These are phyloP conservation scores for Philopedon plagiatum DNA, from an alignment of 2,888 invertebrate genomes.

Conservation along the genomic window DNA sequence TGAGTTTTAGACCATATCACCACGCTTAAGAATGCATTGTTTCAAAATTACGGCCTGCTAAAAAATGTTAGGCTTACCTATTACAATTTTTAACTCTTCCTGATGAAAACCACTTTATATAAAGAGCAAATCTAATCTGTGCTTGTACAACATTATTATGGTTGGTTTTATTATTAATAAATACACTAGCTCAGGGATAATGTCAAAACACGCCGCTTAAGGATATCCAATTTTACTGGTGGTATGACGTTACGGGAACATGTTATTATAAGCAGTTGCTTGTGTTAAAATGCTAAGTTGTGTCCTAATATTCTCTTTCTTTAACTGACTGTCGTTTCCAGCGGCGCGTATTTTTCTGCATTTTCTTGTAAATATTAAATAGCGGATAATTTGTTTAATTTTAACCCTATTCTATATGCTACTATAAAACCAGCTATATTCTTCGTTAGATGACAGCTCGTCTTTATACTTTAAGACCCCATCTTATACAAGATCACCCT, in stretches of 20 bases:
- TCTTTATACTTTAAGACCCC: no score
- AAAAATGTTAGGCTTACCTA: no score
- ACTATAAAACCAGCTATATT: no score
- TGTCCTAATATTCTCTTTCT: background rate
- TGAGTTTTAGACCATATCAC: no score
- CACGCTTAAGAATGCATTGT: no score
- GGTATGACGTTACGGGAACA: background rate
- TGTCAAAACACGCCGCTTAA: constrained; percentile 10
- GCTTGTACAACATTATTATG: background rate
- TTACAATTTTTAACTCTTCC: background rate
- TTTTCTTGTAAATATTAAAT: no score
- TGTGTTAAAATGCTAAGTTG: constrained; percentile 19
- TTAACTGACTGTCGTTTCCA: background rate
- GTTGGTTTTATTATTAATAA: constrained; percentile 3
- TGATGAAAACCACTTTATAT: background rate
- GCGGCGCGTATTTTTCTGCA: background rate
- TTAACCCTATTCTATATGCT: background rate
- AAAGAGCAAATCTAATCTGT: background rate
- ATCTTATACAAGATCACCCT: no score
- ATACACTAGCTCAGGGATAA: constrained; percentile 6
- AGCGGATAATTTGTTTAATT: no score
- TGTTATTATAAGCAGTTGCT: background rate
- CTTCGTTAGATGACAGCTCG: no score
- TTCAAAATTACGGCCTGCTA: no score
- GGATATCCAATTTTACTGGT: constrained; percentile 10